Base-by-base conservation (phyloP, 1,140 invertebrate genomes). In the Scaptomyza montana region DNA sequence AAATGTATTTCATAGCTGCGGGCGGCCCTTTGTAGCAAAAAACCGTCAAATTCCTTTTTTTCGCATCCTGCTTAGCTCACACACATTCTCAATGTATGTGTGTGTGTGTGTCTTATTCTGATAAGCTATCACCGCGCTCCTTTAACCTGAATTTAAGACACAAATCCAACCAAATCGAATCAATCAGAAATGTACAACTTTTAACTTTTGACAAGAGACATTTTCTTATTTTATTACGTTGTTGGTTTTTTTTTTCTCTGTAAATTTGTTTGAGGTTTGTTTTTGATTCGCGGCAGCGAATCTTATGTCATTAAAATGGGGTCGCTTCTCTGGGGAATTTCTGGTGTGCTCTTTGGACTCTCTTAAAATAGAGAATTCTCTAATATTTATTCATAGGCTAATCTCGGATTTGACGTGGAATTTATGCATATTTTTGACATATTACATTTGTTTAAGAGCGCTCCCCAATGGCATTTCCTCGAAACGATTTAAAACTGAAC, bases 1-100 rank as follows among this genome's bases (percentile, higher is more conserved):
- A 30, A 30, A 30, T 5, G 28, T 68, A 77, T 73, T 59, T 74
- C 54, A 77, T 68, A 76, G 67, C 69, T 77, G 70, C 70, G 74
- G 74, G 74, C 59, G 64, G 47, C 36, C 43, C 62, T 61, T 61
- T 66, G n/a, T n/a, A n/a, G n/a, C n/a, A n/a, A n/a, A n/a, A n/a
- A n/a, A n/a, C 61, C 64, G 63, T 73, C 67, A 73, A 73, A 61
- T 73, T 67, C 49, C 54, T 16, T 55, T 33, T 33, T 66, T 66
- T 65, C 43, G 53, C 63, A 56, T 65, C 53, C 63, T 46, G 43
- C 63, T 65, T 65, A 56, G 5, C 54, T 28, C 51, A 33, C 43
- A 16, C 16, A 16, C 16, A 16, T 16, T 16, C 16, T 16, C 16
- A 16, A 16, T 16, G 16, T 1, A 16, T 49, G 39, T 39, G 16